Evolutionary conservation across 2,797 vertebrate genomes (phyloP).

Genomic region (Lateolabrax maculatus): DNA sequence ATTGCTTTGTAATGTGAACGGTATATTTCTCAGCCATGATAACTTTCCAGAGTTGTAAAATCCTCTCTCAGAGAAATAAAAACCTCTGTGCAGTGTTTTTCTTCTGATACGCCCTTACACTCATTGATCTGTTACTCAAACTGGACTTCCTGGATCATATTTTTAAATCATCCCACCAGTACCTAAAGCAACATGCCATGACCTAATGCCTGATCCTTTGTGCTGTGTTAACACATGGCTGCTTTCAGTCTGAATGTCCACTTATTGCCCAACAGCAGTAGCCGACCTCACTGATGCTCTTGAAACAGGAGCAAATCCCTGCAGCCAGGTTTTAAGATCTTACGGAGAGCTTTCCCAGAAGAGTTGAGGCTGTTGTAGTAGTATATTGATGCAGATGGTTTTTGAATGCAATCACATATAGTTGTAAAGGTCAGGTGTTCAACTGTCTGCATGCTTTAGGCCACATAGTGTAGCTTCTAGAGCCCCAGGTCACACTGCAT

Average conservation of each 20-base stretch:
- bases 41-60: neutral
- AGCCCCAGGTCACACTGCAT: conserved; percentile 16
- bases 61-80: neutral
- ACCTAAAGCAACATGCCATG: neutral
- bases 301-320: conserved; percentile 1
- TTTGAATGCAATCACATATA: neutral
- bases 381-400: neutral
- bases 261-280: neutral
- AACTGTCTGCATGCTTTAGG: neutral
- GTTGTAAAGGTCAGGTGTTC: neutral
- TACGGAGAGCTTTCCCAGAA: neutral
- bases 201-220: too few relatives aligned
- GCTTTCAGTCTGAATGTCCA: neutral
- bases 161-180: neutral
- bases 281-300: neutral
- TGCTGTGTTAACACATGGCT: neutral
- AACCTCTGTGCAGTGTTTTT: neutral
- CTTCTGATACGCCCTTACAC: neutral
- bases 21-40: too few relatives aligned
- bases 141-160: neutral
- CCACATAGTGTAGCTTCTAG: neutral
- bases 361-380: neutral
- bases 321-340: neutral
- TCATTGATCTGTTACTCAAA: neutral
- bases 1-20: too few relatives aligned